phyloP scores from a whole-genome alignment of 2,797 vertebrate genomes.

The Notamacropus eugenii region DNA sequence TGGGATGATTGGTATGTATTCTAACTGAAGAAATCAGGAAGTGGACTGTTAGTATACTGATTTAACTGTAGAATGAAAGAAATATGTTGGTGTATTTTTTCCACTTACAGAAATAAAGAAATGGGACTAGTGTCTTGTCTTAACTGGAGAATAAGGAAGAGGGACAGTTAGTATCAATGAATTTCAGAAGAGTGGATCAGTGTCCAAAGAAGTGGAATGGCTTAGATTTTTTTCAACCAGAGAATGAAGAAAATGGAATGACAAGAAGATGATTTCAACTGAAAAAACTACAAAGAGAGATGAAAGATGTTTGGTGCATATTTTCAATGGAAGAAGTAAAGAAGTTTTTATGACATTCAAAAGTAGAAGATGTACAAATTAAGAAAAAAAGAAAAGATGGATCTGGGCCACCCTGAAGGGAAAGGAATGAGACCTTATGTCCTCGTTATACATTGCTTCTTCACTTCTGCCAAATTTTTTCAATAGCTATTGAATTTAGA shows the following conservation, averaged over 20 bases:
- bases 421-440: neutral
- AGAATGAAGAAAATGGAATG: neutral
- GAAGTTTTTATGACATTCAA: neutral
- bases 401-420: neutral
- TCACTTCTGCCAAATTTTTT: neutral
- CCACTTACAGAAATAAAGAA: neutral
- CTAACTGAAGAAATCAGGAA: constrained; percentile 17
- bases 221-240: neutral
- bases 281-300: neutral
- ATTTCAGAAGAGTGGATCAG: neutral
- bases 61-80: neutral
- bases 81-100: neutral
- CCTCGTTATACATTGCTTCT: neutral
- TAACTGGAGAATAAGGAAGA: neutral
- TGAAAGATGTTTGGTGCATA: neutral
- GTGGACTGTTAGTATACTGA: constrained; percentile 1
- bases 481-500: neutral
- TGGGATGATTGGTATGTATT: neutral
- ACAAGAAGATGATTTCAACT: neutral
- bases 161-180: neutral
- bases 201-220: neutral
- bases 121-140: neutral
- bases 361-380: neutral
- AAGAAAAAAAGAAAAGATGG: neutral
- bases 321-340: neutral